A percentile compares a stretch with the other conserved stretches of the same genome.
These are phyloP conservation scores for Eupeodes luniger DNA, from an alignment of 2,888 invertebrate genomes.

Conservation along the genomic window DNA sequence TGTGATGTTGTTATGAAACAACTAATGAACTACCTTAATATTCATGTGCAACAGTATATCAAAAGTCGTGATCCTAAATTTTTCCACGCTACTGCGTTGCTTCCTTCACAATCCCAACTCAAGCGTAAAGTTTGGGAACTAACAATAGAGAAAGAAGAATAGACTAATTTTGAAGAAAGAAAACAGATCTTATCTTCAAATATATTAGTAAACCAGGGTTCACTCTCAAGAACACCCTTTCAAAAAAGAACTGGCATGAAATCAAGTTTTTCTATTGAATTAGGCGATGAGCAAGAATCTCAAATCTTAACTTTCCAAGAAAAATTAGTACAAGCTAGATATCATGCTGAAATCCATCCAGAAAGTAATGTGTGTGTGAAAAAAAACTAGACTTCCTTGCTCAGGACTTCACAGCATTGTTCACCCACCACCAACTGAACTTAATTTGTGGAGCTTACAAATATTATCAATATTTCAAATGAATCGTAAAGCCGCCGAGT, in stretches of 20 bases:
- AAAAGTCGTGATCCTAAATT: constrained; percentile 93
- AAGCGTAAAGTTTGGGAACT: constrained; percentile 78
- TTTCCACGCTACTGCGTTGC: constrained; percentile 90
- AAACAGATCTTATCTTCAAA: neutral
- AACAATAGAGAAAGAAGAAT: constrained; percentile 17
- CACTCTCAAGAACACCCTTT: constrained; percentile 34
- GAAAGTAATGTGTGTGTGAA: neutral
- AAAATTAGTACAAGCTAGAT: constrained; percentile 7
- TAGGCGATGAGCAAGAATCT: neutral
- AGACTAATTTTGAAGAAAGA: neutral
- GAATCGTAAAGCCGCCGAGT: constrained; percentile 84
- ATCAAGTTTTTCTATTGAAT: constrained; percentile 38
- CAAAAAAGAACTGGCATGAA: constrained; percentile 22
- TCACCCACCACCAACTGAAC: constrained; percentile 83
- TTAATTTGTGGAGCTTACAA: constrained; percentile 83
- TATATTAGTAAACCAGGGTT: constrained; percentile 34
- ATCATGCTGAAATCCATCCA: neutral
- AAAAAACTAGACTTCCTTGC: constrained; percentile 80
- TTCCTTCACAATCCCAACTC: constrained; percentile 88
- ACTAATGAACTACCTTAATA: constrained; percentile 91
- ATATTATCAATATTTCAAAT: constrained; percentile 83
- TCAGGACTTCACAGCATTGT: constrained; percentile 84
- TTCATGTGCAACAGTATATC: constrained; percentile 90
- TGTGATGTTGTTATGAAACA: constrained; percentile 95
- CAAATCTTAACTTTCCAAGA: neutral